phyloP scores from a whole-genome alignment of 2,113 vertebrate species.

The Prionailurus bengalensis region DNA sequence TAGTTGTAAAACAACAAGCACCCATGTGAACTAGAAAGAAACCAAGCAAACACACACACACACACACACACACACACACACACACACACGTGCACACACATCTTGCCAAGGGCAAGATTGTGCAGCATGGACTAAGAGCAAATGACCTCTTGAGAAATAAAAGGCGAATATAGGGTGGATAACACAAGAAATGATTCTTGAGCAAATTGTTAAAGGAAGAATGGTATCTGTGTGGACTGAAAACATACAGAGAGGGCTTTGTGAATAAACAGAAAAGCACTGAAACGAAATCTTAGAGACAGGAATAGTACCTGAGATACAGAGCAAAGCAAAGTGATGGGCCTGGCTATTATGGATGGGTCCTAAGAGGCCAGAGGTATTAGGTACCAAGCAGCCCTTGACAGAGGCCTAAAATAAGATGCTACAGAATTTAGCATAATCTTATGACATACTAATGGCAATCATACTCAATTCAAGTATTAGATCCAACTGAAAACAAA shows the following conservation, averaged over 20 bases:
- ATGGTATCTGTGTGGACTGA: background rate
- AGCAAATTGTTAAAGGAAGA: background rate
- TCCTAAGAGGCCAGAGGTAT: background rate
- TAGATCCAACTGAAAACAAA: background rate
- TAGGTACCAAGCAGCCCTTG: background rate
- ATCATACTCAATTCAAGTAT: background rate
- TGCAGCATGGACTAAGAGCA: background rate
- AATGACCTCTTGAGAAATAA: background rate
- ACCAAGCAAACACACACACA: background rate
- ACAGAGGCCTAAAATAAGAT: background rate
- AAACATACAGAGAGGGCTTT: background rate
- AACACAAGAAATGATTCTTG: background rate
- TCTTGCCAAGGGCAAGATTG: background rate
- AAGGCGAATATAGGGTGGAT: background rate
- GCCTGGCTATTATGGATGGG: background rate
- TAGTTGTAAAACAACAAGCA: background rate
- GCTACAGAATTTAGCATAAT: background rate
- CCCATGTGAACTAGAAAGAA: background rate
- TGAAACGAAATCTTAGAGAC: background rate
- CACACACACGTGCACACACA: background rate
- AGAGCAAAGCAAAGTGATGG: background rate
- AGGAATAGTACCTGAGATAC: background rate
- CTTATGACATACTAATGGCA: background rate
- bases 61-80: background rate
- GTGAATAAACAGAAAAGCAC: background rate